Percentiles rank a stretch among this genome's conserved stretches.
These are phyloP conservation scores for Chrysemys picta DNA, from an alignment of 2,113 vertebrate genomes.

Conservation along the genomic window DNA sequence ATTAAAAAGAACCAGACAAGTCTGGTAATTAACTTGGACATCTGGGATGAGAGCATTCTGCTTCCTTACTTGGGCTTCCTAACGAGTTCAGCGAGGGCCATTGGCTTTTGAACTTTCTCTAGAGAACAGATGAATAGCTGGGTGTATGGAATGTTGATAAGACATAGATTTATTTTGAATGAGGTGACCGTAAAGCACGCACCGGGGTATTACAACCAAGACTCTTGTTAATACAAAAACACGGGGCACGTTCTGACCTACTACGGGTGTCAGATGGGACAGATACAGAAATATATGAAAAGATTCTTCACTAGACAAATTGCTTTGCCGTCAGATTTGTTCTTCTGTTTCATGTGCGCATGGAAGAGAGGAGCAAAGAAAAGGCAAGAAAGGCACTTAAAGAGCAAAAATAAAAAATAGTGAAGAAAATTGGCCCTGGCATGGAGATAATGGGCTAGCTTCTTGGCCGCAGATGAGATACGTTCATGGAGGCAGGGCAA, in stretches of 20 bases:
- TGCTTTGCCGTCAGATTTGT: neutral
- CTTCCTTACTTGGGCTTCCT: neutral
- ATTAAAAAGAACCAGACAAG: neutral
- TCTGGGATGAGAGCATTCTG: neutral
- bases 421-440: neutral
- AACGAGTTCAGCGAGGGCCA: neutral
- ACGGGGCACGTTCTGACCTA: neutral
- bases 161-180: slow-evolving; percentile 36
- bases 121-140: neutral
- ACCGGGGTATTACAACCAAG: neutral
- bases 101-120: neutral
- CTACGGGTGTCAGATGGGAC: slow-evolving; percentile 4
- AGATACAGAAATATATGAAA: slow-evolving; percentile 13
- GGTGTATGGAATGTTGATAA: neutral
- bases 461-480: neutral
- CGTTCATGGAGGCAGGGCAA: neutral
- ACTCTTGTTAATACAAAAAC: slow-evolving; percentile 33
- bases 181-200: neutral
- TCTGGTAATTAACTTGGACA: neutral
- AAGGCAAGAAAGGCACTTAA: neutral
- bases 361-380: neutral
- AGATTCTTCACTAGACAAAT: slow-evolving; percentile 19
- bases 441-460: neutral
- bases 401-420: neutral
- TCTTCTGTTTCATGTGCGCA: neutral